Base-by-base conservation (phyloP, 2,888 invertebrate genomes). In the Ischnura elegans region DNA sequence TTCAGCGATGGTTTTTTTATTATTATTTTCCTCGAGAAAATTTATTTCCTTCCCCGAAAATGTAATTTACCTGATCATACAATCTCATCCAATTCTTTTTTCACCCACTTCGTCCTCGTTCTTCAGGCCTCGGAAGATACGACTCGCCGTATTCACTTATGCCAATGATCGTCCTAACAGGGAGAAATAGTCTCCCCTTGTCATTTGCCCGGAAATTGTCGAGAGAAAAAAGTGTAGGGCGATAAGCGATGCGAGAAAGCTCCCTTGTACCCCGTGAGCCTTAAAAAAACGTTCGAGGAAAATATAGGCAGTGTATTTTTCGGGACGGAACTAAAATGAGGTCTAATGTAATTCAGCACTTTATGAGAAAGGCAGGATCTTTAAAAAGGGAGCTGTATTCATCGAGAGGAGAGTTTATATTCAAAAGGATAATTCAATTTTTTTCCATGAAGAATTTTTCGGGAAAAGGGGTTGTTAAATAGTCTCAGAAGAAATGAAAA, bases 91-190 rank as follows among this genome's bases (percentile, higher is more conserved):
- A 29, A 10, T 76, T 36, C 16, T 76, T 16, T 16, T 29, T 29
- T 1, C 16, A 16, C 36, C 76, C 36, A 10, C 36, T 76, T 36
- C 36, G 25, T 16, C 76, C 36, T 36, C 29, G 36, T 76, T 61
- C 36, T 76, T 76, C 36, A 13, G 13, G 36, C 10, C 36, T 36
- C 51, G 4, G 4, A 36, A 76, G n/a, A 36, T 10, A 76, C 36
- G 36, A 76, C 76, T 10, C 76, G 16, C 76, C 76, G 10, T 76
- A 76, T 76, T 76, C 76, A 76, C 76, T 76, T 76, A 76, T 76
- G 76, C 76, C 76, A 76, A 76, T 76, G 76, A 76, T 76, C 76
- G n/a, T 36, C 76, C 76, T 76, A 76, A 76, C 76, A 76, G 76
- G 76, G 29, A 10, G 76, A 61, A 76, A 76, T 76, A 36, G 29